Evolutionary conservation across 2,888 invertebrate species (phyloP).

Genomic region (Latheticus oryzae): DNA sequence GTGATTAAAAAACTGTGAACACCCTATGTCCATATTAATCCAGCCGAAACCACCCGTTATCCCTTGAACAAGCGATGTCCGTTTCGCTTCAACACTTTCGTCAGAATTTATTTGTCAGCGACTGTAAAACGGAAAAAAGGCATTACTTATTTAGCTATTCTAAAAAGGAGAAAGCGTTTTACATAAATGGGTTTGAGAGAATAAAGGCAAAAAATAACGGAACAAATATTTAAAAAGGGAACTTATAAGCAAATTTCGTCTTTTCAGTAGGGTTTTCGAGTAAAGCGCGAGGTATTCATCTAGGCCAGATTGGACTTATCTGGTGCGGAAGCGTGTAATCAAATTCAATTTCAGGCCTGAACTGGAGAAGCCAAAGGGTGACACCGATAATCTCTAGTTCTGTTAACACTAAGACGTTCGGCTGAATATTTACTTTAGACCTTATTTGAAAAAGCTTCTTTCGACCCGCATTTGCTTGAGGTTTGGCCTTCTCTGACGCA

Average conservation of each 20-base stretch:
- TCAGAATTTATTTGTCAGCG: constrained; percentile 30
- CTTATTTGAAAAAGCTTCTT: constrained; percentile 15
- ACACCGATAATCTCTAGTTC: constrained; percentile 53
- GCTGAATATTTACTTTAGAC: constrained; percentile 40
- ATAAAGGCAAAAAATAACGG: constrained; percentile 29
- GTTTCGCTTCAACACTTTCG: constrained; percentile 14
- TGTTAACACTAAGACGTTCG: constrained; percentile 44
- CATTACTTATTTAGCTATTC: constrained; percentile 33
- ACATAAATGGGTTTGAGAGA: constrained; percentile 11
- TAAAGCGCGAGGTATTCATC: constrained; percentile 51
- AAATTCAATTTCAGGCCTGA: constrained; percentile 54
- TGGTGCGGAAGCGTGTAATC: constrained; percentile 54
- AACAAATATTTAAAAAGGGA: constrained; percentile 47
- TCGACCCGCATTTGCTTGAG: constrained; percentile 6
- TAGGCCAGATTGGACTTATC: constrained; percentile 55
- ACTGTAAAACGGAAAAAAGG: constrained; percentile 7
- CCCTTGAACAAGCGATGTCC: constrained; percentile 20
- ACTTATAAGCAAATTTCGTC: constrained; percentile 53
- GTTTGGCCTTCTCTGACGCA: not conserved
- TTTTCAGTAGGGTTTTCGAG: constrained; percentile 43
- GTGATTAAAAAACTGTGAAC: constrained; percentile 17
- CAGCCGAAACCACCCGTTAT: constrained; percentile 13
- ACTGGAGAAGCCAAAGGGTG: constrained; percentile 49
- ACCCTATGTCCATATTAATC: constrained; percentile 14
- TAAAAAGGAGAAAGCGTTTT: constrained; percentile 8